A percentile compares a stretch with the other conserved stretches of the same genome.
phyloP scores from a whole-genome alignment of 2,113 vertebrate species.

The Panurus biarmicus region DNA sequence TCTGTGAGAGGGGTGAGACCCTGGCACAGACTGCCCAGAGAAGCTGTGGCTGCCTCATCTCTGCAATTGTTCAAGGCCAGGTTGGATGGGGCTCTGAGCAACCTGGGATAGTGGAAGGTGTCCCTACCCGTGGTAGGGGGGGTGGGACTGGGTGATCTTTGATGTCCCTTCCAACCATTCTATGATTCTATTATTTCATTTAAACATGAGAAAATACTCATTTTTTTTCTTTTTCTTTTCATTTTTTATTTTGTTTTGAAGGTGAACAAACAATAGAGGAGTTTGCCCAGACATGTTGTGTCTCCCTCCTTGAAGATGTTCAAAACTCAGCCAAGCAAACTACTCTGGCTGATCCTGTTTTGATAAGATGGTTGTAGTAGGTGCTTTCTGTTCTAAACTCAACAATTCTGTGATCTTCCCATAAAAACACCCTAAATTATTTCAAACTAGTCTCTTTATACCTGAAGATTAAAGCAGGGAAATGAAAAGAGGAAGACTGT shows the following conservation, averaged over 20 bases:
- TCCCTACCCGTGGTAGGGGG: neutral
- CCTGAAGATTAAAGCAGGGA: neutral
- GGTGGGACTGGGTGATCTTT: neutral
- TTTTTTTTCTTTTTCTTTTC: neutral
- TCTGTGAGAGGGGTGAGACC: neutral
- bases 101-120: neutral
- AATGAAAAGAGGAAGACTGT: neutral
- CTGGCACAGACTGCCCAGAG: neutral
- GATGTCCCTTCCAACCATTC: neutral
- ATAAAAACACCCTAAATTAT: neutral
- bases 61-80: neutral
- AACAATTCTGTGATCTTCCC: neutral
- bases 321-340: neutral
- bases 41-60: neutral
- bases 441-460: neutral
- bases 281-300: neutral
- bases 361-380: neutral
- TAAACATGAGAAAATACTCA: neutral
- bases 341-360: neutral
- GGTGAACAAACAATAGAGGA: neutral
- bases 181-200: neutral
- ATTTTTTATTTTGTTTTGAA: neutral
- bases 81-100: accelerated
- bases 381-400: neutral
- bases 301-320: neutral